phyloP scores from a whole-genome alignment of 2,888 invertebrate genomes.

The Brachynemurus nebulosus region DNA sequence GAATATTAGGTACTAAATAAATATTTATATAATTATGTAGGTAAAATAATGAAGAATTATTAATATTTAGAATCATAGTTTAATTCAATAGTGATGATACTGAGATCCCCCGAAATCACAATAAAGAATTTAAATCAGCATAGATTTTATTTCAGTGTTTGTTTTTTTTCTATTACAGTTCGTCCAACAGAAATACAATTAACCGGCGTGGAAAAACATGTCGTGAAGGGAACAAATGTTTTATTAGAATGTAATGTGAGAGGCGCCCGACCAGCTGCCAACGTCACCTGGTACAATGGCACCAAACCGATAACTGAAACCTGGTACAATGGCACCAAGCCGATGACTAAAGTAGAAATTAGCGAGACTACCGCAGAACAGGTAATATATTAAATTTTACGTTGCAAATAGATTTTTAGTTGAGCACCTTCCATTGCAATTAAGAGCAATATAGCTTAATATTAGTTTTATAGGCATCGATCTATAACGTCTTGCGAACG shows the following conservation, averaged over 20 bases:
- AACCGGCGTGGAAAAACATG: conserved; percentile 62
- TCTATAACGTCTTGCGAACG: no score
- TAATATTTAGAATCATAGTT: neutral
- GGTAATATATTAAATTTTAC: no score
- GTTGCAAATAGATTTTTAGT: no score
- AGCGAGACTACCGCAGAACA: neutral
- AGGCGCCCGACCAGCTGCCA: conserved; percentile 72
- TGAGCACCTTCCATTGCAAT: no score
- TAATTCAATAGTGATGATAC: neutral
- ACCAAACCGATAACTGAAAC: conserved; percentile 32
- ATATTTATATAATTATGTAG: neutral
- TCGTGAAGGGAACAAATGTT: conserved; percentile 66
- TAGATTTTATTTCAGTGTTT: no score
- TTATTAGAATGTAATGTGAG: conserved; percentile 62
- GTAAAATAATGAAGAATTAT: neutral
- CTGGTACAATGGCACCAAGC: no score
- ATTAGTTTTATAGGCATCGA: no score
- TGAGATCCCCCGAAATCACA: no score
- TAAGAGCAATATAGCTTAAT: no score
- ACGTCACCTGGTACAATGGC: conserved; percentile 74
- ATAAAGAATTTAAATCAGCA: no score
- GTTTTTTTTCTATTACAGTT: conserved; percentile 39
- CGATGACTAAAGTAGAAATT: no score
- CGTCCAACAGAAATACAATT: conserved; percentile 66
- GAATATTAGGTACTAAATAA: no score